Evolutionary conservation across 2,888 invertebrate genomes (phyloP).

Genomic region (Xestobium rufovillosum): DNA sequence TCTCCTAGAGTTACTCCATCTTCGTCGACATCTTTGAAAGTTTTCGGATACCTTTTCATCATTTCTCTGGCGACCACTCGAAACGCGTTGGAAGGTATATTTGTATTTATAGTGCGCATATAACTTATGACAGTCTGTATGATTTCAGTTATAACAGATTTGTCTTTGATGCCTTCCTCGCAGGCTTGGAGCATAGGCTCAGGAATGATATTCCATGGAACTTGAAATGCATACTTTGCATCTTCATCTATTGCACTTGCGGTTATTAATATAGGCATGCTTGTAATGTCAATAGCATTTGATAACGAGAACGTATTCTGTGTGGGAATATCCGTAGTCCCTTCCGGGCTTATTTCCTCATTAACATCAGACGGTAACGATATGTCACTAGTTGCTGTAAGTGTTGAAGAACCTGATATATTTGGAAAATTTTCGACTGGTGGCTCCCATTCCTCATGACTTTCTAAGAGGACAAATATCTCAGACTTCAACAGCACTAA

Average conservation of each 20-base stretch:
- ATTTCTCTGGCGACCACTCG: constrained; percentile 5
- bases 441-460: too few relatives aligned
- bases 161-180: constrained; percentile 1
- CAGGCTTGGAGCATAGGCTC: background rate
- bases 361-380: too few relatives aligned
- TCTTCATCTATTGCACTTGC: constrained; percentile 4
- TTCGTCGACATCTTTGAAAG: constrained; percentile 6
- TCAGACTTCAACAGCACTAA: background rate
- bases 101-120: constrained; percentile 4
- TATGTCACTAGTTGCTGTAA: too few relatives aligned
- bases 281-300: too few relatives aligned
- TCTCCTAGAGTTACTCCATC: constrained; percentile 5
- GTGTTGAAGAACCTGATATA: too few relatives aligned
- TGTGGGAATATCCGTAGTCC: too few relatives aligned
- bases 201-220: constrained; percentile 2
- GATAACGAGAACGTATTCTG: too few relatives aligned
- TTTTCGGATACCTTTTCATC: constrained; percentile 5
- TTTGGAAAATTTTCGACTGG: too few relatives aligned
- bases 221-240: background rate
- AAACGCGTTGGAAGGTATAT: background rate
- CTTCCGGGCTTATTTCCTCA: too few relatives aligned
- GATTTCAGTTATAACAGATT: background rate
- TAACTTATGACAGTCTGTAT: constrained; percentile 1
- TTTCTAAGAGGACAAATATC: too few relatives aligned
- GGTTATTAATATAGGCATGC: too few relatives aligned